phyloP scores from a whole-genome alignment of 2,888 invertebrate genomes.

The Drosophila histrio region DNA sequence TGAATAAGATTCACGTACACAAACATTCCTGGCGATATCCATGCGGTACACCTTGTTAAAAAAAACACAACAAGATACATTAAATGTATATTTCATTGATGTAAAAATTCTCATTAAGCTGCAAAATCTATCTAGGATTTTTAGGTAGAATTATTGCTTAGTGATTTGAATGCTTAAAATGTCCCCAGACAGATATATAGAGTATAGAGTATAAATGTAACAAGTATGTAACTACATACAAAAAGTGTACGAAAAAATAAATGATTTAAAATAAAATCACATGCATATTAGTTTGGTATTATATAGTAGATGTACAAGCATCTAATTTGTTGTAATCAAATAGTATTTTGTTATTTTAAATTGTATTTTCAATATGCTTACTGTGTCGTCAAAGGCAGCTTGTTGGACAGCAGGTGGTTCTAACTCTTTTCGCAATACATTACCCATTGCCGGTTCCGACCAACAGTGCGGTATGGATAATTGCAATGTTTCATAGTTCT shows the following conservation, averaged over 20 bases:
- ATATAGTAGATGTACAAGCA: no score
- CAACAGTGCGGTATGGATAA: slow-evolving; percentile 89
- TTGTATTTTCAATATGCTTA: slow-evolving; percentile 64
- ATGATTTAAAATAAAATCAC: background rate
- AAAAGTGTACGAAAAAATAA: background rate
- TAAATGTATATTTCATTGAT: background rate
- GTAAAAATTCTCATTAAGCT: background rate
- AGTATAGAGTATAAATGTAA: slow-evolving; percentile 1
- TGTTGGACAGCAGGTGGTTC: slow-evolving; percentile 93
- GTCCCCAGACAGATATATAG: slow-evolving; percentile 12
- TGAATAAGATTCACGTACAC: slow-evolving; percentile 85
- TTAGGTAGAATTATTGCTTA: background rate
- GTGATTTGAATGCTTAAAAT: slow-evolving; percentile 20
- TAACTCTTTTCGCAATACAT: slow-evolving; percentile 86
- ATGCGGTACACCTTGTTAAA: slow-evolving; percentile 87
- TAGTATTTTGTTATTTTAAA: background rate
- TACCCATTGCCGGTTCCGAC: slow-evolving; percentile 89
- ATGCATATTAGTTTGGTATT: no score
- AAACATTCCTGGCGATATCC: slow-evolving; percentile 92
- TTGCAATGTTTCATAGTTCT: slow-evolving; percentile 89
- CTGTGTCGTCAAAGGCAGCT: slow-evolving; percentile 92
- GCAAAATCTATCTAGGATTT: background rate
- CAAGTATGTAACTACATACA: background rate
- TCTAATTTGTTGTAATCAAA: background rate
- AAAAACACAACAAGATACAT: background rate